Base-by-base conservation (phyloP, 2,113 vertebrate species). In the Taxidea taxus region DNA sequence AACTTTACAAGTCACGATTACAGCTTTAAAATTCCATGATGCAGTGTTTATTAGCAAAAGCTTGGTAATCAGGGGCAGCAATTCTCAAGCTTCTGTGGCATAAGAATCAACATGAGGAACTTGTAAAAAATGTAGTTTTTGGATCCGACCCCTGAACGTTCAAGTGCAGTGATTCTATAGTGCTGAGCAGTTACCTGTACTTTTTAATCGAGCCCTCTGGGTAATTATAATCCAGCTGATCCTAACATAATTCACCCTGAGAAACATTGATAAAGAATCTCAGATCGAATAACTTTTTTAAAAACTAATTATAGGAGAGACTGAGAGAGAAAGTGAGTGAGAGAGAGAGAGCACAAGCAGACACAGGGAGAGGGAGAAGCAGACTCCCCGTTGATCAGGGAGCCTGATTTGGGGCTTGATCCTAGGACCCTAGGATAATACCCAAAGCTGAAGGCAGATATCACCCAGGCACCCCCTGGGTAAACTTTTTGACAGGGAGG, bases 1-100 rank as follows among this genome's bases (percentile, higher is more conserved):
- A 96, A 98, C 42, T 81, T 94, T 95, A 94, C 90, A 87, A 20
- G 20, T 70, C 34, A 64, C 87, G 44, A 87, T 39, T 20, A 25
- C 8, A 92, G 83, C 60, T 97, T 75, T 90, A 74, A 51, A 90
- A 68, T 90, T 89, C 80, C 29, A 49, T 2, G 21, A 83, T 23
- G n/a, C 14, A 29, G 20, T 51, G 58, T 58, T 96, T 70, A 83
- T 72, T 93, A 91, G 51, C 56, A 81, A 97, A 51, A 70, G 54
- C 77, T 62, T 78, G 47, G 54, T 68, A 86, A 91, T 51, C 12
- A 44, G 86, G 12, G 15, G n/a, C 56, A 94, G 64, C 34, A 72
- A 64, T 84, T 75, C 68, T 62, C 34, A 68, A 77, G 47, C n/a
- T 58, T 84, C 39, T 8, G 1, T 56, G 14, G 15, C 39, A 68